Conservation (phyloP, 2,113 vertebrate genomes). For the Lates calcarifer region DNA sequence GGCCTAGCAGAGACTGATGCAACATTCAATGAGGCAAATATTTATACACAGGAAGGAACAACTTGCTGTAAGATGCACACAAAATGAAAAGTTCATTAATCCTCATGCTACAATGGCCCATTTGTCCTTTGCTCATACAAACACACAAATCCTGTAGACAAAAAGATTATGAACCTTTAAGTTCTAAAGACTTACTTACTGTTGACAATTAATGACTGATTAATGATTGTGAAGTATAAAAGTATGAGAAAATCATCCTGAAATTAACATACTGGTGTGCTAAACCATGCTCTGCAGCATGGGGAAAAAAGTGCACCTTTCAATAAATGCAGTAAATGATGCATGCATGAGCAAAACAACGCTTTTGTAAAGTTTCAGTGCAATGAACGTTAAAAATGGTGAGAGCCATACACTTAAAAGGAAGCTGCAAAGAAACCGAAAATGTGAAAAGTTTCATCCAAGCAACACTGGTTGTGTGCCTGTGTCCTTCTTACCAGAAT, state of each 20-base stretch:
- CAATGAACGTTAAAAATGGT: not conserved
- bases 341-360: slow-evolving; percentile 6
- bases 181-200: not conserved
- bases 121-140: not conserved
- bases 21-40: not conserved
- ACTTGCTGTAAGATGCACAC: not conserved
- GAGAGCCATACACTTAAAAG: not conserved
- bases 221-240: not conserved
- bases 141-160: not conserved
- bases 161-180: not conserved
- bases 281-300: not conserved
- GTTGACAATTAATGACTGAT: not conserved
- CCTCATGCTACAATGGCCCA: not conserved
- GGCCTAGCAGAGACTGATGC: not conserved
- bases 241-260: not conserved
- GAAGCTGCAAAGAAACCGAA: not conserved
- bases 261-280: not conserved
- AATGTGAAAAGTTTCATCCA: not conserved
- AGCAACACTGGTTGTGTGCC: too few species aligned
- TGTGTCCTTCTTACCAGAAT: not conserved
- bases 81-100: not conserved
- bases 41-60: not conserved
- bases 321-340: slow-evolving; percentile 1
- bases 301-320: not conserved
- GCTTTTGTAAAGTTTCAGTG: slow-evolving; percentile 7